These are phyloP conservation scores for Eolophus roseicapilla DNA, from an alignment of 2,113 vertebrate genomes.

Conservation along the genomic window DNA sequence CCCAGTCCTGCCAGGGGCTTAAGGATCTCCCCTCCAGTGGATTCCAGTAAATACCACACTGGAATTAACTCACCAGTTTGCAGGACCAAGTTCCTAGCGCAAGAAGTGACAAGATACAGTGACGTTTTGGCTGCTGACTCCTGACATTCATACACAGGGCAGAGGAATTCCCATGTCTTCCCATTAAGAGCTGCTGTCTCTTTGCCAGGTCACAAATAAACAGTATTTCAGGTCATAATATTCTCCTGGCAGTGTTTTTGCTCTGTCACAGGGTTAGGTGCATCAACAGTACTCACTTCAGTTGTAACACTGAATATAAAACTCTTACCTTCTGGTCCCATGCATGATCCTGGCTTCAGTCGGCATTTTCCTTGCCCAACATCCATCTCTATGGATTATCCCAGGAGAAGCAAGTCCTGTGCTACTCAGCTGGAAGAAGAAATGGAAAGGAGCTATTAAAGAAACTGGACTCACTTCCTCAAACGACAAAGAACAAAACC, in stretches of 20 bases:
- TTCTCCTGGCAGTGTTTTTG: background rate
- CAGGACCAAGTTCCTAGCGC: background rate
- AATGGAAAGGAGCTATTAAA: background rate
- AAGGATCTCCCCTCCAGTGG: background rate
- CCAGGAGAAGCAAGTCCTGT: constrained; percentile 4
- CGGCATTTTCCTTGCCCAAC: background rate
- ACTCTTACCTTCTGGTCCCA: background rate
- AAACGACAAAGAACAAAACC: background rate
- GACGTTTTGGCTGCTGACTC: background rate
- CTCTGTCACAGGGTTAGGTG: background rate
- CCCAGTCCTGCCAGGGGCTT: background rate
- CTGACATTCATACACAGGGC: background rate
- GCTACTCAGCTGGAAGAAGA: background rate
- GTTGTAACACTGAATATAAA: background rate
- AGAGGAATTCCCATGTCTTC: background rate
- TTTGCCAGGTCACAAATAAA: background rate
- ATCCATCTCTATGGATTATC: constrained; percentile 1
- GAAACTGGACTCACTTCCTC: background rate
- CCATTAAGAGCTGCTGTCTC: background rate
- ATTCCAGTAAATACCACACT: background rate
- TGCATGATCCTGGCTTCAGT: background rate
- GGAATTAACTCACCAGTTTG: background rate
- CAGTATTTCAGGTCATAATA: background rate
- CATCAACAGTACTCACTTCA: background rate
- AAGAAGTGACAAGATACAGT: background rate